Conservation (phyloP, 2,888 invertebrate genomes). For the Scotopteryx bipunctaria region DNA sequence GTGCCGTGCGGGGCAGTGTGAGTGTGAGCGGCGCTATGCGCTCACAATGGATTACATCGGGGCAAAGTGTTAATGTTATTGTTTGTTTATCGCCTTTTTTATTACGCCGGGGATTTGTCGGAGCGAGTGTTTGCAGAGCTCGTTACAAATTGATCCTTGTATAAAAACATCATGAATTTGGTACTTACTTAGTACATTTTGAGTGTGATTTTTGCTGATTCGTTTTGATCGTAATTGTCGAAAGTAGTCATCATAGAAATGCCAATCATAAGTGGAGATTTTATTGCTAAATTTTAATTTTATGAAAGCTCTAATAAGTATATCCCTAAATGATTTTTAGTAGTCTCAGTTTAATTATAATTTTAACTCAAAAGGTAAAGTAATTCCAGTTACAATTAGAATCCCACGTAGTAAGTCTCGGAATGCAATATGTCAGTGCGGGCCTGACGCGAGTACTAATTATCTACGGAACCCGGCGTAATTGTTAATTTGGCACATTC, state of each 20-base stretch:
- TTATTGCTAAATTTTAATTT: too few species aligned
- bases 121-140: constrained; percentile 13
- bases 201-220: too few species aligned
- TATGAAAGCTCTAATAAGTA: too few species aligned
- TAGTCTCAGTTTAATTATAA: too few species aligned
- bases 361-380: constrained; percentile 7
- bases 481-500: constrained; percentile 81
- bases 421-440: constrained; percentile 39
- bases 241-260: too few species aligned
- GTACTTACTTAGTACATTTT: neutral
- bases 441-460: constrained; percentile 67
- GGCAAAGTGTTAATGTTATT: constrained; percentile 33
- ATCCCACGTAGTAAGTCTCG: constrained; percentile 28
- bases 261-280: too few species aligned
- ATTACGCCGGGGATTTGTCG: constrained; percentile 27
- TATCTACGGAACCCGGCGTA: constrained; percentile 68
- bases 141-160: neutral
- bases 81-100: constrained; percentile 38
- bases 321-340: too few species aligned
- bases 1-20: constrained; percentile 25
- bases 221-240: too few species aligned
- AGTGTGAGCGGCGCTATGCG: constrained; percentile 26
- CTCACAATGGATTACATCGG: constrained; percentile 32
- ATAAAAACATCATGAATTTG: neutral
- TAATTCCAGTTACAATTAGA: constrained; percentile 14